Evolutionary conservation across 2,888 invertebrate species (phyloP).

Genomic region (Formica aserva): DNA sequence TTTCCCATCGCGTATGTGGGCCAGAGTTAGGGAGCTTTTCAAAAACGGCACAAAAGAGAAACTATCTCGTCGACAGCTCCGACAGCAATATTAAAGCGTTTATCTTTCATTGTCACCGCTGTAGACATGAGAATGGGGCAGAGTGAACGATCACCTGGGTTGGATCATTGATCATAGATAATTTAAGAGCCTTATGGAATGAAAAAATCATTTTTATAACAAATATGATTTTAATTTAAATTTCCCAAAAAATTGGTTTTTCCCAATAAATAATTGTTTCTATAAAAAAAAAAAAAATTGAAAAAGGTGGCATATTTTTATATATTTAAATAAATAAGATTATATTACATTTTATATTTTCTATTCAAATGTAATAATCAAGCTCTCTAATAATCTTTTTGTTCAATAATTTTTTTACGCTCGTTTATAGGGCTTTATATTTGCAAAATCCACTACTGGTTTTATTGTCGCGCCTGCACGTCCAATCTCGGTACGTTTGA

Average conservation of each 20-base stretch:
- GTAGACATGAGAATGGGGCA: background rate
- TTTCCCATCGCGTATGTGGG: conserved; percentile 58
- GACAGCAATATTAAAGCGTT: conserved; percentile 37
- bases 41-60: conserved; percentile 16
- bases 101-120: conserved; percentile 2
- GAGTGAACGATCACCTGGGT: background rate
- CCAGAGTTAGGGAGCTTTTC: conserved; percentile 67
- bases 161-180: background rate
- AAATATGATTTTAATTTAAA: background rate
- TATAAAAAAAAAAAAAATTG: background rate
- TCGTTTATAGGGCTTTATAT: conserved; percentile 34
- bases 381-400: conserved; percentile 1
- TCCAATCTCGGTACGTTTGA: conserved; percentile 57
- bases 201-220: background rate
- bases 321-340: background rate
- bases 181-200: background rate
- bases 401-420: background rate
- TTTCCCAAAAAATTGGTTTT: background rate
- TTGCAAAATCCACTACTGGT: conserved; percentile 34
- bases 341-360: background rate
- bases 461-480: conserved; percentile 62
- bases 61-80: conserved; percentile 45
- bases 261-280: background rate
- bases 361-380: background rate
- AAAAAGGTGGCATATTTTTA: background rate